These are phyloP conservation scores for Glomeris marginata DNA, from an alignment of 2,888 invertebrate genomes.

Conservation along the genomic window DNA sequence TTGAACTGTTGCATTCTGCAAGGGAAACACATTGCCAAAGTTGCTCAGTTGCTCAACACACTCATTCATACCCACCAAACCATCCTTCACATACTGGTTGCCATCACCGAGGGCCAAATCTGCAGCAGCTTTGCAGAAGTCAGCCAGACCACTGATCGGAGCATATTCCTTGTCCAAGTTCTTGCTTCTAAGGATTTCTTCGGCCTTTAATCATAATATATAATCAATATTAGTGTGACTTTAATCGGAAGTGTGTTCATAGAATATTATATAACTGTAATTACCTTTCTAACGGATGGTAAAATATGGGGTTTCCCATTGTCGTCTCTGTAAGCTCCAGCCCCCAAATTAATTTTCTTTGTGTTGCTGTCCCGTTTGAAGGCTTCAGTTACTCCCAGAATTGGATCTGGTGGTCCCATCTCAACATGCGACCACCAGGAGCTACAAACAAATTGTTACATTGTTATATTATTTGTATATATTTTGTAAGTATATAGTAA, in stretches of 20 bases:
- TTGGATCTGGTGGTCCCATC: constrained; percentile 97
- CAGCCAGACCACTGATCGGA: constrained; percentile 69
- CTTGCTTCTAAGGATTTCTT: constrained; percentile 50
- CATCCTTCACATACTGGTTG: constrained; percentile 48
- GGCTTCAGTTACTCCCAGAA: constrained; percentile 94
- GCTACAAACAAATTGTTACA: constrained; percentile 38
- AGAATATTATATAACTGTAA: not conserved
- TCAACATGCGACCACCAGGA: constrained; percentile 77
- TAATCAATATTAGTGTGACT: not conserved
- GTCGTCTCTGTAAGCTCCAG: constrained; percentile 94
- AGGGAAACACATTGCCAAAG: constrained; percentile 17
- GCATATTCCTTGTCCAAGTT: constrained; percentile 87
- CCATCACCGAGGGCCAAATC: constrained; percentile 74
- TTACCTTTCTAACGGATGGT: constrained; percentile 52
- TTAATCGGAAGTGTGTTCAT: constrained; percentile 22
- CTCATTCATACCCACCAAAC: constrained; percentile 44
- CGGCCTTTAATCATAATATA: constrained; percentile 47
- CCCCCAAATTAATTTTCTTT: constrained; percentile 93
- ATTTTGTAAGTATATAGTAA: no score
- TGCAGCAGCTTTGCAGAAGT: constrained; percentile 71
- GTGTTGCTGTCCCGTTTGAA: constrained; percentile 77
- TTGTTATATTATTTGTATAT: no score
- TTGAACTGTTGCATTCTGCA: constrained; percentile 51
- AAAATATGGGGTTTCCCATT: constrained; percentile 90
- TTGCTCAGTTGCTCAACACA: not conserved